Evolutionary conservation across 2,888 invertebrate species (phyloP), one percentile per base, ranked within the genome.

Genomic region (Erynnis tages): DNA sequence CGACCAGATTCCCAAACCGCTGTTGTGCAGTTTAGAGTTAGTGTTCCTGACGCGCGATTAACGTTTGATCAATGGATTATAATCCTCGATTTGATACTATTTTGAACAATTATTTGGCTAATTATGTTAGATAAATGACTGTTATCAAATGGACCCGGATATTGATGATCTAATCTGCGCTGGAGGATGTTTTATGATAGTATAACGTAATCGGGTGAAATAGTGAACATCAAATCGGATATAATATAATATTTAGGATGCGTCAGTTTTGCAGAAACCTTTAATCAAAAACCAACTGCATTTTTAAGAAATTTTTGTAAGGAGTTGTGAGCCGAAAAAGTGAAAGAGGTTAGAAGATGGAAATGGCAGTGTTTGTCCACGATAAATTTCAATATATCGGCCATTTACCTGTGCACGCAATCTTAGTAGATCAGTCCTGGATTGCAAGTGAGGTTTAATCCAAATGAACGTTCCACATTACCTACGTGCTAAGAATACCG

Each of bases 401-500:
- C 17, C 43, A 29, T 21, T 30, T 21, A 13, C 13, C 40, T 40
- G 8, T 11, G 37, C 30, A 30, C 30, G 14, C 40, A 32, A 32
- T 49, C 32, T 49, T 40, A 32, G 32, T 38, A 38, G 40, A 48
- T 48, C 32, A 49, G 48, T 40, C 41, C 17, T 23, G 40, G 32
- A 16, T 32, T 14, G 40, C 23, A 21, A 41, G 48, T 49, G 40
- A 40, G 48, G 40, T 49, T 49, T 49, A 49, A 40, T 49, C 48
- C 48, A 40, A 48, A 48, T 30, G 48, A 48, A 38, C 48, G 29
- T 23, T 40, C 32, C 29, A 40, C 40, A 32, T 32, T 48, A 48
- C 48, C 40, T 49, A 48, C 48, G 48, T 49, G 49, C 34, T 41
- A 17, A 25, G 49, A 49, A 49, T 49, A 49, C 40, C 32, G 8